Percentiles rank a stretch among this genome's conserved stretches.
Evolutionary conservation across 2,113 vertebrate genomes (phyloP).

Genomic region (Antigone vipio): DNA sequence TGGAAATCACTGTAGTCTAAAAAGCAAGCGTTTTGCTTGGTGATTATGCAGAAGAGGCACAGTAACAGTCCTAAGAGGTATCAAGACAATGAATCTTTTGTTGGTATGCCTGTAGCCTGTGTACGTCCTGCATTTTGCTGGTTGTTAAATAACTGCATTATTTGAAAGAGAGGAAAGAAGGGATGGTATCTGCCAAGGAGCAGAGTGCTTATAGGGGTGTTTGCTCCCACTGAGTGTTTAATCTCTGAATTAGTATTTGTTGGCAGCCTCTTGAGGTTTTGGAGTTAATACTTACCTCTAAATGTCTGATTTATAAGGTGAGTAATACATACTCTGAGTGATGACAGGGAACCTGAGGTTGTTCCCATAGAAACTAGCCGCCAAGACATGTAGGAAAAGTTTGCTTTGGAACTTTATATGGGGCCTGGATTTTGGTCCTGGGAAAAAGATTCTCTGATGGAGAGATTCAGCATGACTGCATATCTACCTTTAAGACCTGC

Average conservation of each 20-base stretch:
- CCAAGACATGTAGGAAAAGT: background rate
- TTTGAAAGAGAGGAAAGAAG: background rate
- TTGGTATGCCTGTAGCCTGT: background rate
- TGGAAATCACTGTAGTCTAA: background rate
- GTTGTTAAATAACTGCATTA: background rate
- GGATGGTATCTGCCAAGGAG: background rate
- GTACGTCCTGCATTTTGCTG: background rate
- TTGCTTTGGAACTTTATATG: background rate
- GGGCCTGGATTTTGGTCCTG: background rate
- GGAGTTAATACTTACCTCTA: background rate
- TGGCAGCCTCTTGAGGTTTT: background rate
- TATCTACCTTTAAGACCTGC: background rate
- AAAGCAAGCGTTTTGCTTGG: background rate
- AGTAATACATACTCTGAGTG: background rate
- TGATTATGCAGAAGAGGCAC: accelerated
- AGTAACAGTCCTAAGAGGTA: background rate
- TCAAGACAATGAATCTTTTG: background rate
- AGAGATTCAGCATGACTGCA: background rate
- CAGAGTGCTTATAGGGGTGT: background rate
- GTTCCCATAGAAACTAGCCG: background rate
- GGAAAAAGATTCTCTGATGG: background rate
- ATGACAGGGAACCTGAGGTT: background rate
- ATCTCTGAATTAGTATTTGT: background rate
- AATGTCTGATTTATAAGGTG: background rate
- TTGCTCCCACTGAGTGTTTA: background rate